Evolutionary conservation across 2,888 invertebrate genomes (phyloP).

Genomic region (Sarcophaga subvicina): DNA sequence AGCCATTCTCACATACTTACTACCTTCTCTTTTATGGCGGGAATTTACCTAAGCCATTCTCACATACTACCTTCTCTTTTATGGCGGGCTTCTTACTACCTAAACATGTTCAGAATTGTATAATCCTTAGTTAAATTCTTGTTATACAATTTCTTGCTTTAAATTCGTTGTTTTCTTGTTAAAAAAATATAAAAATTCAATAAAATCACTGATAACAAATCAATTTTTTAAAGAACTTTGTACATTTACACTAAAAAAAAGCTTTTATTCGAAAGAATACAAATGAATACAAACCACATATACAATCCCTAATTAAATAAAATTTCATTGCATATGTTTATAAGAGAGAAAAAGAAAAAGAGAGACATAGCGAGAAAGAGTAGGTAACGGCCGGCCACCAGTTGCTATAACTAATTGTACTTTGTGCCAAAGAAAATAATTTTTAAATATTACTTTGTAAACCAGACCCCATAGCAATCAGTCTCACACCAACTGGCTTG

Average conservation of each 20-base stretch:
- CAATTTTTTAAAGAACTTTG: conserved; percentile 54
- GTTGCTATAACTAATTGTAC: conserved; percentile 58
- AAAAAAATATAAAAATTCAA: background rate
- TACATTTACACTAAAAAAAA: conserved; percentile 23
- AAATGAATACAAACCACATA: background rate
- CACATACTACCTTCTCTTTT: too few species aligned
- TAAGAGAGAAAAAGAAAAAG: background rate
- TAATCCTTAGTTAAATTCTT: too few species aligned
- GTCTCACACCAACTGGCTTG: conserved; percentile 80
- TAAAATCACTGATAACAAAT: conserved; percentile 35
- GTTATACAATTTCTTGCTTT: too few species aligned
- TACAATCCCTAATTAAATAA: background rate
- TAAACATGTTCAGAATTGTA: too few species aligned
- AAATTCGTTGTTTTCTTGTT: too few species aligned
- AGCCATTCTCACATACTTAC: too few species aligned
- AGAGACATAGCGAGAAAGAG: too few species aligned
- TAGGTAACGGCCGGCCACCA: conserved; percentile 4
- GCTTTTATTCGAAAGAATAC: conserved; percentile 12
- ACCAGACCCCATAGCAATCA: conserved; percentile 69
- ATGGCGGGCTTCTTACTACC: too few species aligned
- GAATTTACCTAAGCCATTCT: too few species aligned
- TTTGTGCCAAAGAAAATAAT: conserved; percentile 52
- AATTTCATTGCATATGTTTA: background rate
- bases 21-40: too few species aligned
- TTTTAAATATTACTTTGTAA: conserved; percentile 48